Percentiles rank a stretch among this genome's conserved stretches.
These are phyloP conservation scores for Chascanopsetta lugubris DNA, from an alignment of 2,113 vertebrate genomes.

Conservation along the genomic window DNA sequence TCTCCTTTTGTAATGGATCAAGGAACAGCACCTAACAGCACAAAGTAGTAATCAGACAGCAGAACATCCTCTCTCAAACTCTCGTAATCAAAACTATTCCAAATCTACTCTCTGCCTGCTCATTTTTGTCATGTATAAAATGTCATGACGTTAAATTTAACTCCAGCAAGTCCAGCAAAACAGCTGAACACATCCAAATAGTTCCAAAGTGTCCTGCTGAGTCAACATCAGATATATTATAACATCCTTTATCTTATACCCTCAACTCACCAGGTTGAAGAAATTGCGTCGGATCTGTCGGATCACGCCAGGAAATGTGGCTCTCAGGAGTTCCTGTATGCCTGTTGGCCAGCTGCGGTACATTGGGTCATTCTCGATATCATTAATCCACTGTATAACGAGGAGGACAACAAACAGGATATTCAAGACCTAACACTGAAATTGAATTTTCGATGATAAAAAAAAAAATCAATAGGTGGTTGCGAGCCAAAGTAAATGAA, in stretches of 20 bases:
- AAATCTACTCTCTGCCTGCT: not conserved
- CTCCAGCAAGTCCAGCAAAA: not conserved
- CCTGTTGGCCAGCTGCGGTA: slow-evolving; percentile 89
- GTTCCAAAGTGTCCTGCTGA: not conserved
- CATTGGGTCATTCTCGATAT: slow-evolving; percentile 89
- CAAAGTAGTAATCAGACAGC: not conserved
- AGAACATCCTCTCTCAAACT: not conserved
- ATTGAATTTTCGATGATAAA: not conserved
- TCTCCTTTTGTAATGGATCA: slow-evolving; percentile 87
- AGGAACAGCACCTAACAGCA: slow-evolving; percentile 89
- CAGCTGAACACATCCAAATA: not conserved
- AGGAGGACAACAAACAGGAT: not conserved
- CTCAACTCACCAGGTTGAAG: slow-evolving; percentile 90
- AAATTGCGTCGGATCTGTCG: slow-evolving; percentile 91
- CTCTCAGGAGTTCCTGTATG: slow-evolving; percentile 88
- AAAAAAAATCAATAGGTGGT: not conserved
- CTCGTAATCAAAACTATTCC: slow-evolving; percentile 5
- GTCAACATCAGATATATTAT: not conserved
- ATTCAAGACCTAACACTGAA: not conserved
- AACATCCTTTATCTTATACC: not conserved
- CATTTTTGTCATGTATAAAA: not conserved
- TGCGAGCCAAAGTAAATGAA: not conserved
- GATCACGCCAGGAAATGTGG: slow-evolving; percentile 87
- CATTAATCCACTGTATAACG: slow-evolving; percentile 89
- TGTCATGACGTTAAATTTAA: not conserved